phyloP scores from a whole-genome alignment of 1,140 invertebrate species.

The Ceratina calcarata region DNA sequence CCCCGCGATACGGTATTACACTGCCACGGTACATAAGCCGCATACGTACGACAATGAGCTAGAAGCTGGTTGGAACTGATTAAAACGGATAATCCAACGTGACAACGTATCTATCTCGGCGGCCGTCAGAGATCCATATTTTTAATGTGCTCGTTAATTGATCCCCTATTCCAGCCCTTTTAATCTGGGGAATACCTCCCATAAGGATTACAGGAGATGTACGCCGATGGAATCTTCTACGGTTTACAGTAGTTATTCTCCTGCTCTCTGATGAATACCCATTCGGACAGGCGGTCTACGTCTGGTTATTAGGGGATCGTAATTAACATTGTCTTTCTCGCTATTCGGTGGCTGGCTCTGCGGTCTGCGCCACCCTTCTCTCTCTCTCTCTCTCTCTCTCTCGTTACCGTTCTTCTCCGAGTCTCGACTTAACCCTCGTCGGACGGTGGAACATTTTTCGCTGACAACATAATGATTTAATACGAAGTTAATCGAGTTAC shows the following conservation, averaged over 20 bases:
- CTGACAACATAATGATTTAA: constrained; percentile 71
- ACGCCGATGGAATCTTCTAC: constrained; percentile 75
- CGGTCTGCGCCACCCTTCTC: constrained; percentile 51
- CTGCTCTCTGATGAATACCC: constrained; percentile 69
- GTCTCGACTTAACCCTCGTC: constrained; percentile 18
- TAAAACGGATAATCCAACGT: constrained; percentile 51
- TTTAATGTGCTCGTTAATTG: constrained; percentile 75
- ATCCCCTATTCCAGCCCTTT: constrained; percentile 54
- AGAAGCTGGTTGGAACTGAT: neutral
- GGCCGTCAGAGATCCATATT: constrained; percentile 56
- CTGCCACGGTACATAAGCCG: too few relatives aligned
- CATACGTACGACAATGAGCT: neutral
- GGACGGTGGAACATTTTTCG: constrained; percentile 63
- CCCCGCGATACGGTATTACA: too few relatives aligned
- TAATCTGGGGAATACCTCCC: constrained; percentile 52
- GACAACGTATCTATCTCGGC: constrained; percentile 50
- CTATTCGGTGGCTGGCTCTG: neutral
- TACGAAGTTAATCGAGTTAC: constrained; percentile 61
- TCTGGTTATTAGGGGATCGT: constrained; percentile 75
- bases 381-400: constrained; percentile 38
- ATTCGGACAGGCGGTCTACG: constrained; percentile 57
- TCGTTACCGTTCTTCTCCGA: constrained; percentile 47
- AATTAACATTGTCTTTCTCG: constrained; percentile 76
- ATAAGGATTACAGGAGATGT: constrained; percentile 74
- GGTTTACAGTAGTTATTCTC: constrained; percentile 72